Conservation (phyloP, 2,888 invertebrate species). For the Amaurobius ferox region DNA sequence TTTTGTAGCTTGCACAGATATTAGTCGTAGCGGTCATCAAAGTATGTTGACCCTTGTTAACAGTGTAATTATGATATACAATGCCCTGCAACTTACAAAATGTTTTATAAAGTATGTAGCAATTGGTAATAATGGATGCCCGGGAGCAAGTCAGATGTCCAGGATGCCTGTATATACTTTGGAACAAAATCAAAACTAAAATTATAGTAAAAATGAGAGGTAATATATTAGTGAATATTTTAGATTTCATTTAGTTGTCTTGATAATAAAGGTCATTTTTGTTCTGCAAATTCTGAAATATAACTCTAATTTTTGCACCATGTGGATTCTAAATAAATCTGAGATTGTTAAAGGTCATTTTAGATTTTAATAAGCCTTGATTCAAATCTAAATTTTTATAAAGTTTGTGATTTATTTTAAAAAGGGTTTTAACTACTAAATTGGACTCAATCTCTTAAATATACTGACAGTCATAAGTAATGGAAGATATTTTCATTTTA, state of each 20-base stretch:
- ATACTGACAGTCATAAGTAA: too few species aligned
- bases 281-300: too few species aligned
- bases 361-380: too few species aligned
- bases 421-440: too few species aligned
- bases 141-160: constrained; percentile 24
- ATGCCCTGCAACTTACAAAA: constrained; percentile 2
- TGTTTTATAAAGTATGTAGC: constrained; percentile 36
- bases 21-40: constrained; percentile 68
- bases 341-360: too few species aligned
- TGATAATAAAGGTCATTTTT: too few species aligned
- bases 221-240: background rate
- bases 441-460: too few species aligned
- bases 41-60: constrained; percentile 58
- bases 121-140: constrained; percentile 26
- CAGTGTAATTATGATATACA: constrained; percentile 59
- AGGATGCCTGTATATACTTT: constrained; percentile 18
- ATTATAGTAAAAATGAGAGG: background rate
- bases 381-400: too few species aligned
- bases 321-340: too few species aligned
- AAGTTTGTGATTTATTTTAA: too few species aligned
- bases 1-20: constrained; percentile 73
- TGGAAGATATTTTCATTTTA: too few species aligned
- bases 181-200: constrained; percentile 59
- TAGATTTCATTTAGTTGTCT: background rate
- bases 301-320: too few species aligned